Base-by-base conservation (phyloP, 1,140 invertebrate genomes). In the Hyles vespertilio region DNA sequence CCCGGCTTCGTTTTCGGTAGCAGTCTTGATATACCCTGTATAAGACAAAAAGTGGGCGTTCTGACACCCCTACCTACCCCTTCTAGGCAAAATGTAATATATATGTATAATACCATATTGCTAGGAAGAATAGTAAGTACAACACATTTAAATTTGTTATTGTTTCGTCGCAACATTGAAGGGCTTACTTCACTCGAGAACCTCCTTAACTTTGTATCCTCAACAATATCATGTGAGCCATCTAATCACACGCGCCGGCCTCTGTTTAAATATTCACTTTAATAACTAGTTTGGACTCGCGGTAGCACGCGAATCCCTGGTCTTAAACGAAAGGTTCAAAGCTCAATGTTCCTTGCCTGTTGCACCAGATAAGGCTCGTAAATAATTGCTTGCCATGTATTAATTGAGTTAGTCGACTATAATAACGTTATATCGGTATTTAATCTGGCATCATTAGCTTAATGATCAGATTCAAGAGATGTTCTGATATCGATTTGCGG, bases 351-450 rank as follows among this genome's bases (percentile, higher is more conserved):
- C 33, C 32, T 52, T 10, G 48, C 40, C 2, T 11, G 6, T 45
- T 44, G 5, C 9, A 45, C n/a, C 3, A 11, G 32, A 59, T 47
- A 44, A 9, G 22, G 34, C 22, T 59, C 59, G 49, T 62, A 59
- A 60, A 51, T 51, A 58, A 61, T 61, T 58, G 58, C 56, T 58
- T 50, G 54, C 51, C 54, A 44, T 51, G 48, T 59, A 65, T 63
- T 74, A 72, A 72, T 69, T 67, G 65, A 72, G 56, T 74, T 66
- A 72, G 70, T 72, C 58, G 33, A 58, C 53, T 67, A 56, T 70
- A 70, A 66, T 69, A 60, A 59, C 51, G 64, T 49, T 45, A 47
- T 69, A 69, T 75, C 66, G 50, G 62, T 70, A 62, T 66, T 69
- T 73, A 69, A 67, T 61, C 54, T 69, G 46, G 53, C 63, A 63